Conservation (phyloP, 2,888 invertebrate species). For the Calliopum simillimum region DNA sequence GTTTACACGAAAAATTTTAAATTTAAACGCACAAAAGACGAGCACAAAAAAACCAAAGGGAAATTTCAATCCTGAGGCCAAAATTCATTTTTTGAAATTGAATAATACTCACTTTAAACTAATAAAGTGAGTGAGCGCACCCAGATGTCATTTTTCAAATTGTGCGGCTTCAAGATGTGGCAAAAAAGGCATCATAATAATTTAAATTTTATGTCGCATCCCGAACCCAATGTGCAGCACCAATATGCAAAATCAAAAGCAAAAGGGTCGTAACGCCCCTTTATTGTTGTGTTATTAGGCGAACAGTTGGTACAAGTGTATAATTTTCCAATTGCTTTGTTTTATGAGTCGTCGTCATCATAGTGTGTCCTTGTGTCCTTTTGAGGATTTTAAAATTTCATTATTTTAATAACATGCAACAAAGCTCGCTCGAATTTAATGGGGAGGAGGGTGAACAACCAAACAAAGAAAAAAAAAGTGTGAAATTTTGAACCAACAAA, state of each 20-base stretch:
- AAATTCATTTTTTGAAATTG: constrained; percentile 43
- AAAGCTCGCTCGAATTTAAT: background rate
- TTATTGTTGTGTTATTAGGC: constrained; percentile 52
- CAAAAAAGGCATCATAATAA: constrained; percentile 36
- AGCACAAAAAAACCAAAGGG: background rate
- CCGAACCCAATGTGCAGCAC: too few species aligned
- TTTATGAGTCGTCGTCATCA: constrained; percentile 42
- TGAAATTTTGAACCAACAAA: constrained; percentile 40
- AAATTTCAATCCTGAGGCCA: constrained; percentile 24
- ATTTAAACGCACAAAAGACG: constrained; percentile 15
- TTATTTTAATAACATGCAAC: constrained; percentile 63
- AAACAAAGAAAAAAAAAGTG: too few species aligned
- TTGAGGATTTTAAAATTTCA: constrained; percentile 60
- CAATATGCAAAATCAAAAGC: constrained; percentile 4
- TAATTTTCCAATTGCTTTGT: constrained; percentile 66
- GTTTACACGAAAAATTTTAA: background rate
- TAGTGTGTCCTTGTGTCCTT: constrained; percentile 30
- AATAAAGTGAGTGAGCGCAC: constrained; percentile 40
- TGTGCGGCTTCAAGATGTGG: constrained; percentile 26
- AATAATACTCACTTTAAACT: constrained; percentile 45
- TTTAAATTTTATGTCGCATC: constrained; percentile 20
- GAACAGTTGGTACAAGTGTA: constrained; percentile 61
- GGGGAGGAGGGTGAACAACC: constrained; percentile 26
- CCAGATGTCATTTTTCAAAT: constrained; percentile 35
- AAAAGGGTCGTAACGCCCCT: constrained; percentile 30